phyloP scores from a whole-genome alignment of 2,113 vertebrate genomes.

The Urocitellus parryii region DNA sequence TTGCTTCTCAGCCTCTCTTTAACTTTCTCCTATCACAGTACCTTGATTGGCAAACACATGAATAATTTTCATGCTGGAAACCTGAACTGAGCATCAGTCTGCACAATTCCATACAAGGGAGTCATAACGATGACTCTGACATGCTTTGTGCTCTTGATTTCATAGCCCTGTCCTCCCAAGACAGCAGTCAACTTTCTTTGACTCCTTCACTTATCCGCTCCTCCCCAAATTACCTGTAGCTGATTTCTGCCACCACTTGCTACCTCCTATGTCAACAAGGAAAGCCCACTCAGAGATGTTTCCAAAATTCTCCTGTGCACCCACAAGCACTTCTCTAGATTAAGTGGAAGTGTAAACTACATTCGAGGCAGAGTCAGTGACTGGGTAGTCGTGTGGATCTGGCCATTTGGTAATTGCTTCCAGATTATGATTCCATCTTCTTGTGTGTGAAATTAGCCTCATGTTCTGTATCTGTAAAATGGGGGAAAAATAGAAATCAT shows the following conservation, averaged over 20 bases:
- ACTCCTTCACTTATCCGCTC: background rate
- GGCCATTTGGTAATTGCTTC: background rate
- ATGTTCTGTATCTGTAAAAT: background rate
- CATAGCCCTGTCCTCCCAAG: background rate
- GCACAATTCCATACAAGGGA: background rate
- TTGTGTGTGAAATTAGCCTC: background rate
- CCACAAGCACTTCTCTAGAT: background rate
- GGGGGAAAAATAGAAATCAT: background rate
- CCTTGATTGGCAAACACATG: background rate
- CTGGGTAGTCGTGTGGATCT: too few species aligned
- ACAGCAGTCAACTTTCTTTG: background rate
- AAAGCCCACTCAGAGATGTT: background rate
- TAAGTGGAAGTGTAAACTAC: background rate
- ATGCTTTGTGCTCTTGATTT: background rate
- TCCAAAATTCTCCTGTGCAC: background rate
- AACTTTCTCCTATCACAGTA: background rate
- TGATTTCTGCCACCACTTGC: background rate
- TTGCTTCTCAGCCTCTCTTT: background rate
- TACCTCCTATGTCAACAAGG: background rate
- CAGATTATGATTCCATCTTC: background rate
- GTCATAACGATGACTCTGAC: background rate
- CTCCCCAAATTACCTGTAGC: background rate
- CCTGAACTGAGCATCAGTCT: background rate
- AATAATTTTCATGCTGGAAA: background rate
- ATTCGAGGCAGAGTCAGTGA: accelerated